Evolutionary conservation across 2,797 vertebrate genomes (phyloP), one percentile per base, ranked within the genome.

Genomic region (Dromococcyx pavoninus): DNA sequence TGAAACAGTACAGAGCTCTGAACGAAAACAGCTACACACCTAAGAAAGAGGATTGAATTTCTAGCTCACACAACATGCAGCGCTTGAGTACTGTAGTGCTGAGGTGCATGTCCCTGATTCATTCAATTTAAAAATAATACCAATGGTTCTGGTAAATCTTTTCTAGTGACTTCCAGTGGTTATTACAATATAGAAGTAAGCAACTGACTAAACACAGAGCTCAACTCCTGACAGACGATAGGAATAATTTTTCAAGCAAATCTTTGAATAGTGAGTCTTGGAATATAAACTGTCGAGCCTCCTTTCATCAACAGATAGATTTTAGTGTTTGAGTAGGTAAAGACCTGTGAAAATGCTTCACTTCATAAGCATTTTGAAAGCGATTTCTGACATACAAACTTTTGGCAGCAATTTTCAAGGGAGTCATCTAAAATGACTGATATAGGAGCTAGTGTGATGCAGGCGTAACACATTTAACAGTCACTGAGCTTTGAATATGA

Each of bases 351-450:
- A 97, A 98, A 98, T 96, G 96, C 93, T 89, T 97, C 95, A 94
- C 76, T 97, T 96, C 92, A 93, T 96, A 96, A 97, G 89, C 97
- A 96, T 97, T 97, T 96, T 85, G 67, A 96, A 95, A 96, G 95
- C 95, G 94, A 91, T 94, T 97, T 97, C 96, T 98, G 97, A 97
- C 96, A 97, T 93, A 96, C 85, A 97, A 98, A 98, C 91, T 97
- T 98, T 97, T 97, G 96, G 94, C 97, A 98, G 97, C 96, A 98
- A 97, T 98, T 98, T 98, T 95, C 97, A 97, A 97, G 95, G 85
- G 93, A 96, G 96, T 97, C 97, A 96, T 97, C 94, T 91, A 89
- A 92, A 94, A 96, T 98, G 98, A 98, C 96, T 98, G 97, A 98
- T 98, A 95, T 7, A 91, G 91, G 95, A 95, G 94, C 97, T 97